Conservation (phyloP, 2,797 vertebrate species). For the Arnoldichthys spilopterus region DNA sequence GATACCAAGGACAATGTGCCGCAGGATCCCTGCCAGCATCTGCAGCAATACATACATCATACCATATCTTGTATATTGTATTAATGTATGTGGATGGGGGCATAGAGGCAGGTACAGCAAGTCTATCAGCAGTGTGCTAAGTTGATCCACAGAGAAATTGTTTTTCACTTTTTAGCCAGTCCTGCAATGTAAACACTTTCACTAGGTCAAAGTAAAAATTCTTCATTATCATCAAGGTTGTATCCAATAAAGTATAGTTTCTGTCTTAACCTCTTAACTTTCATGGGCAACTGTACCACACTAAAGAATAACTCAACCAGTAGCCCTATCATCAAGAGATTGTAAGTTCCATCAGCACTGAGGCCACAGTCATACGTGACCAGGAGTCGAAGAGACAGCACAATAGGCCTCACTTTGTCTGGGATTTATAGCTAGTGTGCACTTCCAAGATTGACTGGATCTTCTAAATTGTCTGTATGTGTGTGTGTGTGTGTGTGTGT, state of each 20-base stretch:
- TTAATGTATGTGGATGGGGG: background rate
- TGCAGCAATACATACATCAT: background rate
- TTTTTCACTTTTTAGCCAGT: background rate
- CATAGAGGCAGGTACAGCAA: background rate
- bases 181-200: background rate
- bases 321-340: too few species aligned
- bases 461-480: too few species aligned
- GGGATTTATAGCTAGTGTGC: too few species aligned
- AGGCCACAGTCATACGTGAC: too few species aligned
- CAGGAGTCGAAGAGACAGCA: too few species aligned
- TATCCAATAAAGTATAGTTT: background rate
- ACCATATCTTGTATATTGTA: background rate
- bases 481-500: too few species aligned
- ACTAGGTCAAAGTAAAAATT: background rate
- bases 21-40: background rate
- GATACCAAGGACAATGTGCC: background rate
- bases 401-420: too few species aligned
- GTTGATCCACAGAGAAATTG: background rate
- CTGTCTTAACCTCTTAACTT: too few species aligned
- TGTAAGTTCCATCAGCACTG: too few species aligned
- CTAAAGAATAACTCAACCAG: too few species aligned
- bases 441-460: too few species aligned
- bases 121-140: background rate
- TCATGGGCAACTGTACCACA: too few species aligned
- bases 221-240: background rate